These are phyloP conservation scores for Rynchops niger DNA, from an alignment of 2,113 vertebrate species.

Conservation along the genomic window DNA sequence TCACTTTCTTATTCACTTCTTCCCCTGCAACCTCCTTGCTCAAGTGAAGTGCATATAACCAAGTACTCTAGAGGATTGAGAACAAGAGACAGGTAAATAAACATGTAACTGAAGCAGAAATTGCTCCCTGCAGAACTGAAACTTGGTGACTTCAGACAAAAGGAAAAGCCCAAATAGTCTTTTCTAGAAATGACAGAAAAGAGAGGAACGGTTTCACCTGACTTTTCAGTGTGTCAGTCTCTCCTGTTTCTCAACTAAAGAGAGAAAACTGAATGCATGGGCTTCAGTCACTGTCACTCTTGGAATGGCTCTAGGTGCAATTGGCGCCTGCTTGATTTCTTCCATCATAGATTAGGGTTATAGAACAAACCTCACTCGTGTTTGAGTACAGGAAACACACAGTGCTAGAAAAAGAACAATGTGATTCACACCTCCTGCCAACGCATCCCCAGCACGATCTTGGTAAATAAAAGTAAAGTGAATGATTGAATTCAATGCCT, in stretches of 20 bases:
- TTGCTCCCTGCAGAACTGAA: not conserved
- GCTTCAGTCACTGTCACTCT: not conserved
- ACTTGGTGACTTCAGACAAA: not conserved
- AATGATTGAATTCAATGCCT: not conserved
- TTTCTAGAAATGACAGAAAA: not conserved
- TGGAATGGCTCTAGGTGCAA: not conserved
- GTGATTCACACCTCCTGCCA: not conserved
- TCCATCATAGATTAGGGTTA: not conserved
- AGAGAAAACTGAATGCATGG: not conserved
- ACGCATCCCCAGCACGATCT: not conserved
- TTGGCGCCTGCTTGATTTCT: not conserved
- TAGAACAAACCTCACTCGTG: not conserved
- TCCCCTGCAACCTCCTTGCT: not conserved
- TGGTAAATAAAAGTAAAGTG: not conserved
- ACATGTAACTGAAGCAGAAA: not conserved
- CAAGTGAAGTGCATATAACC: not conserved
- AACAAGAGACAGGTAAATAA: not conserved
- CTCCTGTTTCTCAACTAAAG: not conserved
- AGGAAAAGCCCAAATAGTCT: not conserved
- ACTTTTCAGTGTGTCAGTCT: not conserved
- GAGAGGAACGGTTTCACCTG: not conserved
- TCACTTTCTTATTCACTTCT: not conserved
- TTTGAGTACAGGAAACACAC: not conserved
- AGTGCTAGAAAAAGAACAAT: accelerated
- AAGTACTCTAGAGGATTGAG: not conserved